phyloP scores from a whole-genome alignment of 2,888 invertebrate species.

The Thymelicus acteon region DNA sequence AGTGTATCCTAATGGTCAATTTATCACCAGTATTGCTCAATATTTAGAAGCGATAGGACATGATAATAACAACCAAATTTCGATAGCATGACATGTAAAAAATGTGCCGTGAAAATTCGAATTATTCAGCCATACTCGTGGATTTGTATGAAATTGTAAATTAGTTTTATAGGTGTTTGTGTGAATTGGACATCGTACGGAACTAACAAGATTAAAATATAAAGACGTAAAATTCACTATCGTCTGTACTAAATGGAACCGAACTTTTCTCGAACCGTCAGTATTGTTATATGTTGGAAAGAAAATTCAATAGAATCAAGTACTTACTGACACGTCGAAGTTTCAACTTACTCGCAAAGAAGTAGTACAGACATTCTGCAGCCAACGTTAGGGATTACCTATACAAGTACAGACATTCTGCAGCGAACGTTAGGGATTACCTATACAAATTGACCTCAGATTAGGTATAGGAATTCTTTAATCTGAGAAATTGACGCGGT shows the following conservation, averaged over 20 bases:
- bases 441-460: too few relatives aligned
- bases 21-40: constrained; percentile 16
- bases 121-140: not conserved
- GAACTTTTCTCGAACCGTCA: constrained; percentile 14
- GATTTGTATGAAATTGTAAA: constrained; percentile 11
- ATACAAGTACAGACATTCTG: too few relatives aligned
- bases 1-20: constrained; percentile 1
- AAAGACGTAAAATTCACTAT: constrained; percentile 12
- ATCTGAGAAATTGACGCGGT: too few relatives aligned
- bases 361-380: constrained; percentile 15
- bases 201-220: not conserved
- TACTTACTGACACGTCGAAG: constrained; percentile 18
- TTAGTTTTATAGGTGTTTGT: not conserved
- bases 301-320: constrained; percentile 28
- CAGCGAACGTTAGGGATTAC: too few relatives aligned
- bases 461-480: too few relatives aligned
- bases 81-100: constrained; percentile 15
- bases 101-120: constrained; percentile 22
- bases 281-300: constrained; percentile 20
- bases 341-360: constrained; percentile 5
- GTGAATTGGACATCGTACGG: not conserved
- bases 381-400: not conserved
- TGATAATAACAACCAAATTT: constrained; percentile 11
- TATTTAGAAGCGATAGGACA: constrained; percentile 6
- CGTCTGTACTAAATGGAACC: constrained; percentile 11